Base-by-base conservation (phyloP, 2,113 vertebrate genomes). In the Hippocampus barbouri region DNA sequence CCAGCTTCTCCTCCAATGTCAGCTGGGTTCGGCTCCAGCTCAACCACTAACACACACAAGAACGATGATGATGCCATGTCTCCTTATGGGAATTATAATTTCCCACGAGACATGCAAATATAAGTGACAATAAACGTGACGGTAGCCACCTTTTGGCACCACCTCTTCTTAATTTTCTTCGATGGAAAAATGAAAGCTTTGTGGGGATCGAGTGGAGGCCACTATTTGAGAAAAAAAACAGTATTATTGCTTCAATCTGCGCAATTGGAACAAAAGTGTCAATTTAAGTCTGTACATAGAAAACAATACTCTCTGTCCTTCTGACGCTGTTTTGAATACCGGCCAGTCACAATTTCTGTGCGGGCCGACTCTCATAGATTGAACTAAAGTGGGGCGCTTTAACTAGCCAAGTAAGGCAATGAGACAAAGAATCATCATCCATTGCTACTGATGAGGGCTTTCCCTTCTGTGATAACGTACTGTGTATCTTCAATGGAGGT, bases 281-380 rank as follows among this genome's bases (percentile, higher is more conserved):
- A 80, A 69, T 47, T 63, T 18, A 66, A 66, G 57, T 30, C 63
- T 70, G 73, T 38, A 70, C 11, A 67, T 71, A 53, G 65, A 70
- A 41, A 66, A 56, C 70, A 71, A 45, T 71, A 66, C 57, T 34
- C 25, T 61, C 25, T 57, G 71, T 78, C 72, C 6, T 20, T 51
- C 49, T 51, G 49, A 51, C 49, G 63, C 43, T 66, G 68, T 72
- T 75, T 81, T 82, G 77, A 81, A 80, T 61, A 38, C 41, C 23
- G 2, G 66, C 68, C 77, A 74, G 65, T 71, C 70, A 72, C 64
- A 27, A 68, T 30, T 25, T 49, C 59, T 34, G 30, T 72, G 54
- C 59, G 60, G n/a, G 43, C 60, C 74, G 45, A 38, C 21, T 40
- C 5, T 64, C 57, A 77, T 60, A 49, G 74, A 78, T 68, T 38